A percentile compares a stretch with the other conserved stretches of the same genome.
These are phyloP conservation scores for Phrynocephalus forsythii DNA, from an alignment of 2,797 vertebrate species.

Conservation along the genomic window DNA sequence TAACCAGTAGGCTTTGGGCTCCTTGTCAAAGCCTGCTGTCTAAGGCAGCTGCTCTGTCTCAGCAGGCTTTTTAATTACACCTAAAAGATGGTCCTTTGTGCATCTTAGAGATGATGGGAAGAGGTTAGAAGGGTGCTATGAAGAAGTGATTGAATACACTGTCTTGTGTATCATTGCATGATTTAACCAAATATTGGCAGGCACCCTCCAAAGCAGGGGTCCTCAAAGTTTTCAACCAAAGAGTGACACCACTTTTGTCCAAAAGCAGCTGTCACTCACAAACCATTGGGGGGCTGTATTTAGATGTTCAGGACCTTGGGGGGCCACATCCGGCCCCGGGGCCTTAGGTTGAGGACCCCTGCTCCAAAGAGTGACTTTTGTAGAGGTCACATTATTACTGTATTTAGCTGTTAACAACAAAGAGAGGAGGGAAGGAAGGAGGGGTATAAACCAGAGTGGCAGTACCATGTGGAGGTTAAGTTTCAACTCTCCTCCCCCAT, in stretches of 20 bases:
- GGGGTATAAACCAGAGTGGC: neutral
- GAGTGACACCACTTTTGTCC: too few relatives aligned
- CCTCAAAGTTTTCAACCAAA: too few relatives aligned
- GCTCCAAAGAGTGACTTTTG: neutral
- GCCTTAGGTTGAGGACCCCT: too few relatives aligned
- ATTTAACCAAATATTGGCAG: neutral
- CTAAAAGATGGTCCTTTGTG: neutral
- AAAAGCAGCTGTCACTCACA: too few relatives aligned
- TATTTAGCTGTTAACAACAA: neutral
- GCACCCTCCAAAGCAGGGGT: neutral
- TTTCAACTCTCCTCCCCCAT: neutral
- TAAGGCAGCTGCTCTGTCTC: neutral
- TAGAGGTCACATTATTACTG: neutral
- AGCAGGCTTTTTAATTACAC: neutral
- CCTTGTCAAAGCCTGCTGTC: neutral
- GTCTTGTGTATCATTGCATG: neutral
- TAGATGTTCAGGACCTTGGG: too few relatives aligned
- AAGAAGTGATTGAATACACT: neutral
- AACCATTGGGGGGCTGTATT: too few relatives aligned
- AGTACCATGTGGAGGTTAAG: neutral
- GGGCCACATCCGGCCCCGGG: too few relatives aligned
- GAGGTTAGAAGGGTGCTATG: neutral
- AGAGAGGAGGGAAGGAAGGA: neutral
- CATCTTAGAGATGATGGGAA: neutral
- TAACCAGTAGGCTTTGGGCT: neutral